Evolutionary conservation across 2,113 vertebrate species (phyloP), one percentile per base, ranked within the genome.

Genomic region (Pangasianodon gigas): DNA sequence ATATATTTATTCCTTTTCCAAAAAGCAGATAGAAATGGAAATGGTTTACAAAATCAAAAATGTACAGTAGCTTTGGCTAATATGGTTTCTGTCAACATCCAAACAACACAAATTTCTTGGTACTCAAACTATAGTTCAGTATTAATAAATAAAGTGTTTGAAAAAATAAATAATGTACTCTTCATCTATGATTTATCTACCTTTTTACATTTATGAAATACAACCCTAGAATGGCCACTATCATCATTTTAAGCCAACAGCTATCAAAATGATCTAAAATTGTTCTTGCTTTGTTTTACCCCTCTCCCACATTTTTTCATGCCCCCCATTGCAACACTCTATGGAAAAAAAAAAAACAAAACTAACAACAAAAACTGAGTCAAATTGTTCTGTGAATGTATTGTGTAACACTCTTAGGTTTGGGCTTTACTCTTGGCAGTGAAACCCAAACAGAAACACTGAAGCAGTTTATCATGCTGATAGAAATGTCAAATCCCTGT

Each of bases 91-190:
- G 93, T 93, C 91, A 88, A 85, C 86, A 87, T 89, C 82, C 91
- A 92, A 89, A 84, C 87, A 90, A 84, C 83, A 92, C 82, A 93
- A n/a, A 94, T 90, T 89, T 84, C 86, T 80, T 75, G 54, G 19
- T 84, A 90, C 80, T 87, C 90, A 94, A 95, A 94, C 95, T 96
- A 95, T 91, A 93, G 93, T 94, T 95, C 93, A 95, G 94, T 96
- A 95, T 94, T 96, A 96, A 97, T 97, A 97, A 97, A 97, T 97
- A 97, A 96, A 95, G 95, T 95, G 95, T 95, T 94, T 96, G 95
- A 96, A 96, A 96, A 96, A 97, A 97, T 96, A 96, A 96, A 96
- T 96, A 96, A 95, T 94, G 93, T 94, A 91, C 93, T 93, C 93
- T 94, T 93, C 93, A 95, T 94, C 92, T 95, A 93, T 95, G 88